phyloP scores from a whole-genome alignment of 2,113 vertebrate genomes.

The Macquaria ambigua region DNA sequence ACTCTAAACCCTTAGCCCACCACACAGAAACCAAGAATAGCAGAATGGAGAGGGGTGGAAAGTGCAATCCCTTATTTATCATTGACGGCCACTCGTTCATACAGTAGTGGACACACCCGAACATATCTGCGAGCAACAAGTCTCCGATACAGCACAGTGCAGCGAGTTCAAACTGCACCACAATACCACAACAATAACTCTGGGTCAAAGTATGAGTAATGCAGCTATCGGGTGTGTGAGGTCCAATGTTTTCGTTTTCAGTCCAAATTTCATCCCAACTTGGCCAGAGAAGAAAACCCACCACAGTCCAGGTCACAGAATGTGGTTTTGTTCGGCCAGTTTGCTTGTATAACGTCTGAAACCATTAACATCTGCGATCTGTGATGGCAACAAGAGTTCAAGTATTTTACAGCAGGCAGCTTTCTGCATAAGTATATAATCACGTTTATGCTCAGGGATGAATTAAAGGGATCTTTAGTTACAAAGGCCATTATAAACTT shows the following conservation, averaged over 20 bases:
- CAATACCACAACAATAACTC: conserved; percentile 29
- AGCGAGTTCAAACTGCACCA: not conserved
- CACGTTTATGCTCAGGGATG: not conserved
- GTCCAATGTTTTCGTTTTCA: conserved; percentile 45
- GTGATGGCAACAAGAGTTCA: conserved; percentile 15
- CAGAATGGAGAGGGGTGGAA: conserved; percentile 56
- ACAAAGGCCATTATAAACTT: not conserved
- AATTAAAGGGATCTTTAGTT: not conserved
- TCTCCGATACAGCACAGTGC: not conserved
- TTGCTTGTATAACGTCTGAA: not conserved
- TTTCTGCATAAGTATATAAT: not conserved
- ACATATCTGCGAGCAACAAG: conserved; percentile 1
- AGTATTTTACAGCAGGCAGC: not conserved
- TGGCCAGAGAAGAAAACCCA: conserved; percentile 38
- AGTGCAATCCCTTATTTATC: conserved; percentile 77
- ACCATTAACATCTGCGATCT: conserved; percentile 19
- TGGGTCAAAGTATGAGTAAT: conserved; percentile 60
- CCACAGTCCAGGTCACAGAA: conserved; percentile 23
- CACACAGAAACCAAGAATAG: conserved; percentile 79
- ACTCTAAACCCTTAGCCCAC: conserved; percentile 79
- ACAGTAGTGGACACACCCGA: conserved; percentile 54
- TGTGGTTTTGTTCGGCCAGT: not conserved
- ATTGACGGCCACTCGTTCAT: conserved; percentile 60
- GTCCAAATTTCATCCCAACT: conserved; percentile 63
- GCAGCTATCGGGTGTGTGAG: conserved; percentile 40